phyloP scores from a whole-genome alignment of 2,113 vertebrate species.

The Lutjanus erythropterus region DNA sequence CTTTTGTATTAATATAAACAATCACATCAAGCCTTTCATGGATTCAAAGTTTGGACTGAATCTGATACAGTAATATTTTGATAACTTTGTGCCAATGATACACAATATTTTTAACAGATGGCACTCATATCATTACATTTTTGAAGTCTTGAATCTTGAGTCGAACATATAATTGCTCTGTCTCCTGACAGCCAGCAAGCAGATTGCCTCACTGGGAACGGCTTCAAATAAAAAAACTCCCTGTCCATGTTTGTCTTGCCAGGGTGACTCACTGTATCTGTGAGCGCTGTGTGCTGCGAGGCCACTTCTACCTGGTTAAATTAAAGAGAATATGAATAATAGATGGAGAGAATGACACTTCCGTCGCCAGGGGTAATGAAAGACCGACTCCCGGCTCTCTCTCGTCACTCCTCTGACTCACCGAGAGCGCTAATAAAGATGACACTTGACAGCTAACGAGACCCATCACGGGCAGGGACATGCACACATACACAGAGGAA shows the following conservation, averaged over 20 bases:
- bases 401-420: constrained; percentile 84
- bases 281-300: constrained; percentile 60
- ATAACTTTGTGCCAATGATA: constrained; percentile 26
- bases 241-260: constrained; percentile 70
- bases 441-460: constrained; percentile 88
- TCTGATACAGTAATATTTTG: constrained; percentile 40
- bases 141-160: constrained; percentile 52
- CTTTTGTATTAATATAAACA: constrained; percentile 58
- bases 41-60: constrained; percentile 48
- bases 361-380: constrained; percentile 84
- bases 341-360: constrained; percentile 84
- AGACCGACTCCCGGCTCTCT: constrained; percentile 80
- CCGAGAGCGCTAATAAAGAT: constrained; percentile 85
- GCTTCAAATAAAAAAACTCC: constrained; percentile 50
- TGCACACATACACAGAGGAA: constrained; percentile 50
- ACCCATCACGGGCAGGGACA: constrained; percentile 69
- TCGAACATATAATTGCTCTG: constrained; percentile 60
- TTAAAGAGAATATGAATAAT: constrained; percentile 86
- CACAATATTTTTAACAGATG: constrained; percentile 62
- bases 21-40: constrained; percentile 44
- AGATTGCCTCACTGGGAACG: constrained; percentile 53
- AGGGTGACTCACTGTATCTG: constrained; percentile 66
- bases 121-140: constrained; percentile 55
- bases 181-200: constrained; percentile 58
- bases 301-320: constrained; percentile 83